phyloP scores from a whole-genome alignment of 2,113 vertebrate genomes.

The Microcebus murinus region DNA sequence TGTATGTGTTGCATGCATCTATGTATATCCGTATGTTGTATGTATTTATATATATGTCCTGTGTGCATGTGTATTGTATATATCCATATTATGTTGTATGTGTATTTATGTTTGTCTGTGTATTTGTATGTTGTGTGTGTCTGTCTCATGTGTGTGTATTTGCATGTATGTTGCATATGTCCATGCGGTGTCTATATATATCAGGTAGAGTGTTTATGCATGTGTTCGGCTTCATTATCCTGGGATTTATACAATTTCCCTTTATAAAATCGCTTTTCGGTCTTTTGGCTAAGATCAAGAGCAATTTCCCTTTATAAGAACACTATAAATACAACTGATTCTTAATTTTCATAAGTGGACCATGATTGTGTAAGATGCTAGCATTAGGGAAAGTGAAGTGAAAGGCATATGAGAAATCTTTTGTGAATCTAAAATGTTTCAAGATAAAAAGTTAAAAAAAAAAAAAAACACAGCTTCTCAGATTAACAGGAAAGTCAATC shows the following conservation, averaged over 20 bases:
- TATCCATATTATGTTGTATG: not conserved
- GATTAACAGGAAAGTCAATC: not conserved
- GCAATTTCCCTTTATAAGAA: not conserved
- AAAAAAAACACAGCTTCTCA: not conserved
- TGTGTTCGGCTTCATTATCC: not conserved
- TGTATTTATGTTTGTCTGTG: not conserved
- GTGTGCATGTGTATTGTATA: not conserved
- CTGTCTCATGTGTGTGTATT: not conserved
- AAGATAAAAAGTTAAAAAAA: not conserved
- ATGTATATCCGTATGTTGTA: not conserved
- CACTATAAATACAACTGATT: constrained; percentile 11
- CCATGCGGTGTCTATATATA: not conserved
- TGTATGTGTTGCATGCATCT: not conserved
- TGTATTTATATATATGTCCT: not conserved
- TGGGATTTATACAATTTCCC: not conserved
- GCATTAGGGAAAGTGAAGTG: not conserved
- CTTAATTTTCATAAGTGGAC: not conserved
- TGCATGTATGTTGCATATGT: not conserved
- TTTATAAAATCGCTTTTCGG: not conserved
- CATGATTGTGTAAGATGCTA: not conserved
- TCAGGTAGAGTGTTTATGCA: not conserved
- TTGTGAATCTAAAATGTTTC: not conserved
- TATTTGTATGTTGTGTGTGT: not conserved
- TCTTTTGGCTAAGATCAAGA: no score
- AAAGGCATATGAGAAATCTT: not conserved